Percentiles rank a stretch among this genome's conserved stretches.
phyloP scores from a whole-genome alignment of 2,888 invertebrate genomes.

The Plutella xylostella region DNA sequence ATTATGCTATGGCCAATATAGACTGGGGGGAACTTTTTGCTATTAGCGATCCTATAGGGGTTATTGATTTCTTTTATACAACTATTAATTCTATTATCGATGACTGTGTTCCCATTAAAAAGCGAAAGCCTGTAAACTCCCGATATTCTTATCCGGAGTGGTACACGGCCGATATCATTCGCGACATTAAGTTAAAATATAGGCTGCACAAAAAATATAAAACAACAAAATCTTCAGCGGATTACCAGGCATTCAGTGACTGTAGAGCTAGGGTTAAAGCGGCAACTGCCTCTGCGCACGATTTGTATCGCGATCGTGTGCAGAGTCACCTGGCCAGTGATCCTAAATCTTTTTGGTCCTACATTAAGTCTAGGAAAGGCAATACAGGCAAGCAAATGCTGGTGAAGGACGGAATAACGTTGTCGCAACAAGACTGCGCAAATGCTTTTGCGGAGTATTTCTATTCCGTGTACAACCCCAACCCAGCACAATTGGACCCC shows the following conservation, averaged over 20 bases:
- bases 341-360: slow-evolving; percentile 12
- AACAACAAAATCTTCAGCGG: not conserved
- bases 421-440: slow-evolving; percentile 5
- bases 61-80: slow-evolving; percentile 12
- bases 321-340: slow-evolving; percentile 2
- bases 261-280: slow-evolving; percentile 3
- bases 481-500: not conserved
- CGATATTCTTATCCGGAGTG: slow-evolving; percentile 16
- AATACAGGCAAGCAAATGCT: not conserved
- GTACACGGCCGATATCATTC: slow-evolving; percentile 17
- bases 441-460: slow-evolving; percentile 10
- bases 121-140: slow-evolving; percentile 3
- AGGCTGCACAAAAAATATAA: slow-evolving; percentile 9
- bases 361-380: slow-evolving; percentile 3
- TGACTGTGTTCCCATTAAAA: slow-evolving; percentile 14
- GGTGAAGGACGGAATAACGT: slow-evolving; percentile 1
- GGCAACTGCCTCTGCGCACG: slow-evolving; percentile 4
- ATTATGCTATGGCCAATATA: slow-evolving; percentile 4
- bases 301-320: not conserved
- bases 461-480: slow-evolving; percentile 6
- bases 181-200: slow-evolving; percentile 11
- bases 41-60: slow-evolving; percentile 3
- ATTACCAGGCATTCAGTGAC: slow-evolving; percentile 7
- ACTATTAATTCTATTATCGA: slow-evolving; percentile 10
- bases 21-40: slow-evolving; percentile 14